Evolutionary conservation across 2,888 invertebrate genomes (phyloP).

Genomic region (Creontiades dilutus): DNA sequence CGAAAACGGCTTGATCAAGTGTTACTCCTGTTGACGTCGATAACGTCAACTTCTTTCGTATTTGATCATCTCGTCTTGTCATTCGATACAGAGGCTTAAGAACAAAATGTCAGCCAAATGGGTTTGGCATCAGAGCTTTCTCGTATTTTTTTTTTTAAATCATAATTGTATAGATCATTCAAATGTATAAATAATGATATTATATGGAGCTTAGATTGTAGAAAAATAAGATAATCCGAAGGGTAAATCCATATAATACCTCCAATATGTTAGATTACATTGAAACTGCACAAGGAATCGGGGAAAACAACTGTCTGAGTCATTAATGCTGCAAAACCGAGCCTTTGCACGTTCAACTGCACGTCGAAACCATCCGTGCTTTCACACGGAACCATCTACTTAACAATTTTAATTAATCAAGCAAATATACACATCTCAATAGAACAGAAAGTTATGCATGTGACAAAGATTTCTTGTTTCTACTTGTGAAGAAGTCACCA

Average conservation of each 20-base stretch:
- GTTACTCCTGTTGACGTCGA: slow-evolving; percentile 85
- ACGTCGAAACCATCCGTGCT: too few species aligned
- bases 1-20: slow-evolving; percentile 94
- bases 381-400: too few species aligned
- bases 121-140: too few species aligned
- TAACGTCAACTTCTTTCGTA: background rate
- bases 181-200: background rate
- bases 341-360: too few species aligned
- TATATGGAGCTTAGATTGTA: background rate
- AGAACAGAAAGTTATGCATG: too few species aligned
- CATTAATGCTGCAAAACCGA: too few species aligned
- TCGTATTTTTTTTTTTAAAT: background rate
- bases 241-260: background rate
- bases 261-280: background rate
- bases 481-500: too few species aligned
- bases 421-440: too few species aligned
- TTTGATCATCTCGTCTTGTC: background rate
- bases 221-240: background rate
- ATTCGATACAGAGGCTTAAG: background rate
- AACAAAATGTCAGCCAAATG: background rate
- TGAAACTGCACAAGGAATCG: too few species aligned
- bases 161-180: background rate
- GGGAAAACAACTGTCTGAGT: too few species aligned
- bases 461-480: too few species aligned
- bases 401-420: too few species aligned